Conservation (phyloP, 2,113 vertebrate species). For the western clawed frog (Xenopus tropicalis) region UCB_Xtro_10.0 CM004443.2:12740501-12741000, state of each 20-base stretch:
- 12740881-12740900: not conserved
- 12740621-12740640: too few relatives aligned
- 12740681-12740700: not conserved
- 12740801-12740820: not conserved
- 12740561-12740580: too few relatives aligned
- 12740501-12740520: too few relatives aligned
- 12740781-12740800: slow-evolving; percentile 5
- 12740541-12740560: too few relatives aligned
- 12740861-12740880: not conserved
- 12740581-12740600: too few relatives aligned
- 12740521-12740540: too few relatives aligned
- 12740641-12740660: too few relatives aligned
- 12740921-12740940: not conserved
- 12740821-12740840: not conserved
- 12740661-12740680: not conserved
- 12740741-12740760: slow-evolving; percentile 1
- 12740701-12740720: not conserved
- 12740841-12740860: not conserved
- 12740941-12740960: not conserved
- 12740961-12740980: too few relatives aligned
- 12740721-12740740: not conserved
- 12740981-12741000: too few relatives aligned
- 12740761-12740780: not conserved
- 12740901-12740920: not conserved
- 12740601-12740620: too few relatives aligned